These are phyloP conservation scores for Butastur rufipennis DNA, from an alignment of 2,113 vertebrate genomes.

Conservation along the genomic window DNA sequence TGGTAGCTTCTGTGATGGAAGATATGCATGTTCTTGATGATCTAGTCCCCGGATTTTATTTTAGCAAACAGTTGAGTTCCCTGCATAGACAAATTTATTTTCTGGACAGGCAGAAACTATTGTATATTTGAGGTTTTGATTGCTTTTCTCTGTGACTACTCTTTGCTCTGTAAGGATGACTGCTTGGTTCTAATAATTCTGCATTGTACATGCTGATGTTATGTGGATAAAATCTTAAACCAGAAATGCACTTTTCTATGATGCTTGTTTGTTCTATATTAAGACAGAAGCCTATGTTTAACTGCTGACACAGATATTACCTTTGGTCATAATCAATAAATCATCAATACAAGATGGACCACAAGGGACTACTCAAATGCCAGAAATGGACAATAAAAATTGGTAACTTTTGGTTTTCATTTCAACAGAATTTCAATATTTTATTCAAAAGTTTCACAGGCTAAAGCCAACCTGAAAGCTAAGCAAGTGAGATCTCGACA, in stretches of 20 bases:
- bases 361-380: neutral
- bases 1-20: neutral
- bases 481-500: neutral
- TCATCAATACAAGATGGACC: neutral
- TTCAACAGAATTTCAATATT: neutral
- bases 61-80: neutral
- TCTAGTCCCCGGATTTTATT: neutral
- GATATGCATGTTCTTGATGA: neutral
- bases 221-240: neutral
- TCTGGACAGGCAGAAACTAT: neutral
- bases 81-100: neutral
- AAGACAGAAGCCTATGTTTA: neutral
- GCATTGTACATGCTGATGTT: neutral
- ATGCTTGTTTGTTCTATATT: neutral
- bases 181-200: neutral
- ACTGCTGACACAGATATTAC: neutral
- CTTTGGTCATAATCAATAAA: neutral
- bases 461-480: neutral
- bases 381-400: neutral
- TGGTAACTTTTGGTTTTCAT: neutral
- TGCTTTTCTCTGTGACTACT: neutral
- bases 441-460: neutral
- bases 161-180: neutral
- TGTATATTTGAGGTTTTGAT: neutral
- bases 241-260: neutral